phyloP scores from a whole-genome alignment of 2,888 invertebrate species.

The Stramonita haemastoma region DNA sequence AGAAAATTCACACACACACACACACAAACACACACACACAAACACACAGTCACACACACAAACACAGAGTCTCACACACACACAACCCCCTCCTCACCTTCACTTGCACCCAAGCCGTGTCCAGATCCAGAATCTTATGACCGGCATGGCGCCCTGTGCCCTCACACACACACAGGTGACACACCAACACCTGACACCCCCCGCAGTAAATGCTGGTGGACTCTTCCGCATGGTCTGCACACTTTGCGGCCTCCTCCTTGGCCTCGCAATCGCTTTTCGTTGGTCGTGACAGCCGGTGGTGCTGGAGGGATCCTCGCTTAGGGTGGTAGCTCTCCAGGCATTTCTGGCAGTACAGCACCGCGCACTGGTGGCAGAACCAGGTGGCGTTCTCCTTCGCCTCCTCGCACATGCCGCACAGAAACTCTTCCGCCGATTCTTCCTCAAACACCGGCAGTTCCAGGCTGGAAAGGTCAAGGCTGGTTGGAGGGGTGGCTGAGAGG shows the following conservation, averaged over 20 bases:
- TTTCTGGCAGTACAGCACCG: slow-evolving; percentile 69
- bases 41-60: slow-evolving; percentile 10
- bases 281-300: slow-evolving; percentile 61
- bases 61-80: not conserved
- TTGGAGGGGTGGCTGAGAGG: slow-evolving; percentile 17
- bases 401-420: slow-evolving; percentile 69
- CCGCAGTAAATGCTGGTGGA: slow-evolving; percentile 71
- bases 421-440: slow-evolving; percentile 47
- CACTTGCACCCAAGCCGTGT: slow-evolving; percentile 67
- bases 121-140: slow-evolving; percentile 71
- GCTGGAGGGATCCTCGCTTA: slow-evolving; percentile 63
- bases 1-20: not conserved
- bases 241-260: slow-evolving; percentile 58
- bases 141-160: slow-evolving; percentile 72
- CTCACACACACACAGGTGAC: slow-evolving; percentile 74
- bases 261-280: slow-evolving; percentile 51
- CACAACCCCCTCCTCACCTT: slow-evolving; percentile 56
- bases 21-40: not conserved
- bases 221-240: slow-evolving; percentile 68
- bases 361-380: slow-evolving; percentile 73
- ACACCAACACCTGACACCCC: slow-evolving; percentile 68
- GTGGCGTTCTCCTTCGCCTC: slow-evolving; percentile 61
- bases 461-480: slow-evolving; percentile 41
- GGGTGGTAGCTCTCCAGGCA: slow-evolving; percentile 72
- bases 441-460: slow-evolving; percentile 51